These are phyloP conservation scores for Prosopocoilus inquinatus DNA, from an alignment of 2,888 invertebrate species.

Conservation along the genomic window DNA sequence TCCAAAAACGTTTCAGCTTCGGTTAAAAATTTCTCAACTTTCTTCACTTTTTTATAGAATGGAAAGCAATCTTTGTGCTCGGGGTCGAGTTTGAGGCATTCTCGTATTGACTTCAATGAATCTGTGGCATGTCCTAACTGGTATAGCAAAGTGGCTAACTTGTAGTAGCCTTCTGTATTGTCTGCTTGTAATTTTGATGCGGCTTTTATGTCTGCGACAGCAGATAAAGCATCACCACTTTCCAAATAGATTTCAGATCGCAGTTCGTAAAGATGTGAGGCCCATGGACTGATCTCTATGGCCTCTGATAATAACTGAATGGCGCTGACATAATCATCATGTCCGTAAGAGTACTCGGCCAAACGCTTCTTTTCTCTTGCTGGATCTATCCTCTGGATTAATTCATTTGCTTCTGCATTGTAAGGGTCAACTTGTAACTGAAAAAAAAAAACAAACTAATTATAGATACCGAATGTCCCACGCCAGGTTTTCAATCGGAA, in stretches of 20 bases:
- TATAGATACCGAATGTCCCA: too few species aligned
- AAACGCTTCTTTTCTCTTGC: slow-evolving; percentile 62
- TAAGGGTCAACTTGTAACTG: slow-evolving; percentile 70
- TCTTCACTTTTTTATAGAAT: slow-evolving; percentile 94
- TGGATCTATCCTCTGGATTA: slow-evolving; percentile 65
- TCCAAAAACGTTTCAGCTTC: slow-evolving; percentile 64
- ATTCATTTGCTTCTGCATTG: slow-evolving; percentile 73
- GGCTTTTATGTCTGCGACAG: slow-evolving; percentile 86
- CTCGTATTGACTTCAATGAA: slow-evolving; percentile 88
- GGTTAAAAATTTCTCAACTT: slow-evolving; percentile 78
- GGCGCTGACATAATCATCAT: slow-evolving; percentile 58
- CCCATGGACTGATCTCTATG: slow-evolving; percentile 89
- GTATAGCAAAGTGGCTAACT: slow-evolving; percentile 84
- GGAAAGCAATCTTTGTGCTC: slow-evolving; percentile 96
- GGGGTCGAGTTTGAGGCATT: slow-evolving; percentile 95
- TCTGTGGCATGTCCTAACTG: slow-evolving; percentile 89
- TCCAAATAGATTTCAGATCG: slow-evolving; percentile 83
- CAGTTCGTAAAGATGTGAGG: slow-evolving; percentile 75
- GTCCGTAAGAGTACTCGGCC: slow-evolving; percentile 62
- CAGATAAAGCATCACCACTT: slow-evolving; percentile 75
- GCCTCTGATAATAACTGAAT: slow-evolving; percentile 63
- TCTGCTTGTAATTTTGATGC: slow-evolving; percentile 90
- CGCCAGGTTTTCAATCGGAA: too few species aligned
- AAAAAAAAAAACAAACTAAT: slow-evolving; percentile 19
- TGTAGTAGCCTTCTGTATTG: slow-evolving; percentile 82